Evolutionary conservation across 2,797 vertebrate genomes (phyloP), one percentile per base, ranked within the genome.

Genomic region (Falco rusticolus): DNA sequence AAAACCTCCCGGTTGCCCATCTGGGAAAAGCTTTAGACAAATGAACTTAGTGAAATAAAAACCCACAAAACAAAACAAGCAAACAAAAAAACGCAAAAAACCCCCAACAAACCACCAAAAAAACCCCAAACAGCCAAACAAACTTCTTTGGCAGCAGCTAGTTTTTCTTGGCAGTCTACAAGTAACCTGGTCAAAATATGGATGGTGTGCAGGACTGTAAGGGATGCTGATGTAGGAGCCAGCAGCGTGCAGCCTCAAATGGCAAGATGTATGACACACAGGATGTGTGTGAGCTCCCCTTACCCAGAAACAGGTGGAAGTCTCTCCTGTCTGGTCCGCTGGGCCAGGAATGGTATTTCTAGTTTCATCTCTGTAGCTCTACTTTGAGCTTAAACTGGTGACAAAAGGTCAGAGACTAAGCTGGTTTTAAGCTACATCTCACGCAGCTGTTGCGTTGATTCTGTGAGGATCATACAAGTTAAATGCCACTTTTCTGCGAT

Each of bases 371-470:
- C 13, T 65, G 51, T 51, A 60, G 48, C 53, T 41, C 3, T 54
- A 19, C 18, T 34, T 50, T 5, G 43, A 72, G 51, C 56, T 34
- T 60, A 15, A 79, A 25, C 37, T 47, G 47, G 16, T 79, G 15
- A 29, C n/a, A 29, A 8, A 15, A 59, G 43, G 45, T 45, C 18
- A 45, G 43, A 45, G 43, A 18, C 43, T 45, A 45, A 45, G 39
- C 68, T 80, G 18, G 8, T 79, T 51, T 79, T 48, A 60, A 91
- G n/a, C 47, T 61, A 5, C 45, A 28, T 69, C 56, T 59, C 26
- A 9, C 0, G 1, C 25, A 51, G 34, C 65, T 21, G 13, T 33
- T n/a, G 16, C 15, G 2, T 1, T 79, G 33, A 28, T 29, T 68
- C 20, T 74, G 51, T 59, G 21, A 21, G 5, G 15, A 34, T 53